These are phyloP conservation scores for Sarcophaga bullata DNA, from an alignment of 1,140 invertebrate genomes.

Conservation along the genomic window DNA sequence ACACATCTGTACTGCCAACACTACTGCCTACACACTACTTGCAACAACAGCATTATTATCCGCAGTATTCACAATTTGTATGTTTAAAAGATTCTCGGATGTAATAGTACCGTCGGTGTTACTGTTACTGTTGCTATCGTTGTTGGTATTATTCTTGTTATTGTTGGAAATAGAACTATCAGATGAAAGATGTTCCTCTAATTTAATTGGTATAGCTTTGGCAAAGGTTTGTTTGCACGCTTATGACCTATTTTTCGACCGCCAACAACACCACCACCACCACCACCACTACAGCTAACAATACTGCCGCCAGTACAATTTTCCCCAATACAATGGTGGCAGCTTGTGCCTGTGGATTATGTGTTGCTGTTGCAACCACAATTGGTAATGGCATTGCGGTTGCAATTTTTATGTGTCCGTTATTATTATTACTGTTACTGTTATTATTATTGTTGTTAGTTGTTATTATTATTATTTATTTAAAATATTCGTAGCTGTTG, in stretches of 20 bases:
- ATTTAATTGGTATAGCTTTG: slow-evolving; percentile 43
- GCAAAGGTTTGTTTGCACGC: slow-evolving; percentile 45
- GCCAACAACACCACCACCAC: no score
- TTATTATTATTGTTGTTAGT: slow-evolving; percentile 46
- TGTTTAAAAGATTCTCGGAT: slow-evolving; percentile 32
- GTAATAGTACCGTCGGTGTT: neutral
- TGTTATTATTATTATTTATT: slow-evolving; percentile 46
- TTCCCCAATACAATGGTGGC: neutral
- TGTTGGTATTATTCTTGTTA: neutral
- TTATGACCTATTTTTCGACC: slow-evolving; percentile 42
- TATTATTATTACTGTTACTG: slow-evolving; percentile 40
- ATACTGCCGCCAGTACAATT: neutral
- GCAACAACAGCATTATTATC: slow-evolving; percentile 10
- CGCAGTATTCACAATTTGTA: slow-evolving; percentile 32
- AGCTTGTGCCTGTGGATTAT: neutral
- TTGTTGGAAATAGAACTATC: neutral
- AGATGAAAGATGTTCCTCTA: slow-evolving; percentile 31
- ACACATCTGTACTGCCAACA: no score
- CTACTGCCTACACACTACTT: no score
- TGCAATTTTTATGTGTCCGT: slow-evolving; percentile 41
- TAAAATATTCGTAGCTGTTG: slow-evolving; percentile 27
- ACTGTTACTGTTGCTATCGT: slow-evolving; percentile 20
- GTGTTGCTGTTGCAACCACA: slow-evolving; percentile 48
- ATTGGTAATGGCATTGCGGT: slow-evolving; percentile 50
- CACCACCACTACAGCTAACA: neutral